These are phyloP conservation scores for Steatornis caripensis DNA, from an alignment of 2,113 vertebrate species.

Conservation along the genomic window DNA sequence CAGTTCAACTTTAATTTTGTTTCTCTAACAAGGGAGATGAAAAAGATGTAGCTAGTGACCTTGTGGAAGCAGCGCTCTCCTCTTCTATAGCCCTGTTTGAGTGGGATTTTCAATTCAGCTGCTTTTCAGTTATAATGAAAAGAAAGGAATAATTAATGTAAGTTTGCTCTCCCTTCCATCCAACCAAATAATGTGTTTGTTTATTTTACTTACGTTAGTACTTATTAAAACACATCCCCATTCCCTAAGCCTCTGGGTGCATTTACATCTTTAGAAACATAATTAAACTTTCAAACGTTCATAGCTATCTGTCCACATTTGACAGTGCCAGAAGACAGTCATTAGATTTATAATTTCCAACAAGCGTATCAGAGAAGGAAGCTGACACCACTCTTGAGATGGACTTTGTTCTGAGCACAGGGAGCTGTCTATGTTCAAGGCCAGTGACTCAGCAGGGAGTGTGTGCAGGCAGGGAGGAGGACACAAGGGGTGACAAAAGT, in stretches of 20 bases:
- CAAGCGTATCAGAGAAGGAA: background rate
- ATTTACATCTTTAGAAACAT: conserved; percentile 23
- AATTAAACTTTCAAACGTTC: conserved; percentile 51
- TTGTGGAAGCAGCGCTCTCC: background rate
- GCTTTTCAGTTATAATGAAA: background rate
- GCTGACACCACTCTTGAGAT: background rate
- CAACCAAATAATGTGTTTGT: background rate
- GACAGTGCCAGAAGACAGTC: background rate
- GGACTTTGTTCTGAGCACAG: background rate
- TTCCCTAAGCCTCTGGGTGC: background rate
- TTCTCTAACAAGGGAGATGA: background rate
- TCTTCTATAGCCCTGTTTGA: background rate
- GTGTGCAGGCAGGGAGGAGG: fast-evolving
- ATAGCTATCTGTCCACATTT: background rate
- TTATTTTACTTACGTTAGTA: background rate
- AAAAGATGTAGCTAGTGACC: background rate
- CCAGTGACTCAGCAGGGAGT: background rate
- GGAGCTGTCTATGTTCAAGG: background rate
- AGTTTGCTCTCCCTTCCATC: background rate
- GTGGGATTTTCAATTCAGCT: background rate
- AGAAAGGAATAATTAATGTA: background rate
- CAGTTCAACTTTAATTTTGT: background rate
- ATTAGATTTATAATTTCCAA: conserved; percentile 10
- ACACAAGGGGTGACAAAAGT: background rate
- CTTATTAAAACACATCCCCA: background rate